Conservation (phyloP, 1,140 invertebrate species). For the Parapsyche elsis region DNA sequence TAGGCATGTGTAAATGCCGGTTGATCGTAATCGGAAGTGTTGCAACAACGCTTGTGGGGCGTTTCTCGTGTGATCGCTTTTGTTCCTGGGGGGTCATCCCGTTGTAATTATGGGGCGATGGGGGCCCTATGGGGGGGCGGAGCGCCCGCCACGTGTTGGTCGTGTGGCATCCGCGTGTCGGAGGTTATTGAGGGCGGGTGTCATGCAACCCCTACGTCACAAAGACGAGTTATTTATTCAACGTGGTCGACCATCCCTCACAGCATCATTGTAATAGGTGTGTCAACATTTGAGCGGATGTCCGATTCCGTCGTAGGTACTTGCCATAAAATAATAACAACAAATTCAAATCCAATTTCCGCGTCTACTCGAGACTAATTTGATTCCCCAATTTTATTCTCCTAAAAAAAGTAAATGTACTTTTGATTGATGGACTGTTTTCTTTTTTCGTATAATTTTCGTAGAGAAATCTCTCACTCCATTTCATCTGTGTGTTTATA, state of each 20-base stretch:
- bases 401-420: too few species aligned
- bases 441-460: too few species aligned
- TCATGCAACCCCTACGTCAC: background rate
- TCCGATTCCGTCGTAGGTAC: background rate
- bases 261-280: slow-evolving; percentile 44
- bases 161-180: slow-evolving; percentile 39
- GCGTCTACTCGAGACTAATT: too few species aligned
- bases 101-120: background rate
- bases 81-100: background rate
- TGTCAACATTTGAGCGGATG: slow-evolving; percentile 49
- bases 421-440: too few species aligned
- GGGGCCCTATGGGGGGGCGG: background rate
- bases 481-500: too few species aligned
- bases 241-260: slow-evolving; percentile 33
- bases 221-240: slow-evolving; percentile 47
- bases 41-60: background rate
- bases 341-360: too few species aligned
- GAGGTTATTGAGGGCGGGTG: slow-evolving; percentile 47
- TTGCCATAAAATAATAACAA: background rate
- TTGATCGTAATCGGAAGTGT: too few species aligned
- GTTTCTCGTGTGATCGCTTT: background rate
- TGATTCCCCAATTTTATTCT: too few species aligned
- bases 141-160: slow-evolving; percentile 46
- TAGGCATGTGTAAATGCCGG: too few species aligned
- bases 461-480: too few species aligned